Percentiles rank a stretch among this genome's conserved stretches.
Conservation (phyloP, 1,140 invertebrate species). For the Nasonia longicornis region DNA sequence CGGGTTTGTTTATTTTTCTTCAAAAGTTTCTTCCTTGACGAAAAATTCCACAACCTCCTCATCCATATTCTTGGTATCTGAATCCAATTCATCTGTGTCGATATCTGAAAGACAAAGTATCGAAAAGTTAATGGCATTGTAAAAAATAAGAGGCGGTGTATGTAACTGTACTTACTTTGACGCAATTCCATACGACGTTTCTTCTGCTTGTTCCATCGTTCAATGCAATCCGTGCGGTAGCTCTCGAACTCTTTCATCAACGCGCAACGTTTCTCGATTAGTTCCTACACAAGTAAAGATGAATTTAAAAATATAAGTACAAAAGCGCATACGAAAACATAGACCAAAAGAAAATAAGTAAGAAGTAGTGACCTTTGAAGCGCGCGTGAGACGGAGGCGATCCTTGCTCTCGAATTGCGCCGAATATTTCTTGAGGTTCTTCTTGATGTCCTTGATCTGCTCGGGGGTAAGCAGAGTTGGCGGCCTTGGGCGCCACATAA, state of each 20-base stretch:
- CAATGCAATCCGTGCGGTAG: slow-evolving; percentile 80
- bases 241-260: slow-evolving; percentile 90
- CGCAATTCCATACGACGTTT: slow-evolving; percentile 84
- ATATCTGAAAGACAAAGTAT: slow-evolving; percentile 76
- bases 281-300: slow-evolving; percentile 74
- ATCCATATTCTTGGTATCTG: slow-evolving; percentile 88
- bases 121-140: slow-evolving; percentile 28
- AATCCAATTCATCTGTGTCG: slow-evolving; percentile 91
- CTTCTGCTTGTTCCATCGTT: slow-evolving; percentile 84
- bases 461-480: slow-evolving; percentile 84
- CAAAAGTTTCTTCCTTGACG: slow-evolving; percentile 93
- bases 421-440: slow-evolving; percentile 98
- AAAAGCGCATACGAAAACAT: background rate
- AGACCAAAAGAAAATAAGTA: background rate
- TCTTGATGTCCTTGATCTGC: slow-evolving; percentile 94
- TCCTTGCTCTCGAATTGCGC: slow-evolving; percentile 97
- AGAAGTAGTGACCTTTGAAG: slow-evolving; percentile 80
- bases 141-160: background rate
- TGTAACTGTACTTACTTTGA: slow-evolving; percentile 77
- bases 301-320: background rate
- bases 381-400: slow-evolving; percentile 90
- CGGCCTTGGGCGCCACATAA: slow-evolving; percentile 96
- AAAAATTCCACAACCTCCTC: slow-evolving; percentile 98
- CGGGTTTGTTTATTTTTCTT: slow-evolving; percentile 65
- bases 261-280: slow-evolving; percentile 92